These are phyloP conservation scores for Limnodromus scolopaceus DNA, from an alignment of 2,797 vertebrate genomes.

Conservation along the genomic window DNA sequence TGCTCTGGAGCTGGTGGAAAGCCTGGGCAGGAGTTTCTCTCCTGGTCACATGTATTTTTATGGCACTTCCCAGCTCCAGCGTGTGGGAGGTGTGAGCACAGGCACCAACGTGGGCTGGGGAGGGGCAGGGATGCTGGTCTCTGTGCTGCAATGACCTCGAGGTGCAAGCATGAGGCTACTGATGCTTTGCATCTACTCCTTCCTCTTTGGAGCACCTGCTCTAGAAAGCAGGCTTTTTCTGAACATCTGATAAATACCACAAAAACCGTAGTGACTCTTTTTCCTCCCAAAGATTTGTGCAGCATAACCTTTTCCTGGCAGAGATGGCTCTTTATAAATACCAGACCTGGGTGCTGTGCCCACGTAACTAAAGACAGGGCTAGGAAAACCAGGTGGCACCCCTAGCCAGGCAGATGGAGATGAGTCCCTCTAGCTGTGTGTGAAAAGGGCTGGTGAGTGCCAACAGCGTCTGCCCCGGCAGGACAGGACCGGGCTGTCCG, in stretches of 20 bases:
- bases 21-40: not conserved
- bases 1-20: not conserved
- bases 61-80: too few species aligned
- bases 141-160: accelerated
- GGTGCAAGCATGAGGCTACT: not conserved
- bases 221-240: not conserved
- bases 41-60: accelerated
- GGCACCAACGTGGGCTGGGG: not conserved
- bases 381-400: not conserved
- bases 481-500: not conserved
- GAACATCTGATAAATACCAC: not conserved
- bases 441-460: not conserved
- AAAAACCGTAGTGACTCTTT: not conserved
- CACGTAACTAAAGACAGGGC: not conserved
- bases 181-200: not conserved
- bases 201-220: not conserved
- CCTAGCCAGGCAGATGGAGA: not conserved
- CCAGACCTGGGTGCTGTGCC: not conserved
- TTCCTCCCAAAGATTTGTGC: not conserved
- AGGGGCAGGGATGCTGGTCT: not conserved
- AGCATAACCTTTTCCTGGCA: not conserved
- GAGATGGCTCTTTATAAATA: not conserved
- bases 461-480: accelerated
- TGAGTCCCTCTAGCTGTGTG: accelerated
- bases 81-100: not conserved